Conservation (phyloP, 2,797 vertebrate genomes). For the Phalloptychus januarius region DNA sequence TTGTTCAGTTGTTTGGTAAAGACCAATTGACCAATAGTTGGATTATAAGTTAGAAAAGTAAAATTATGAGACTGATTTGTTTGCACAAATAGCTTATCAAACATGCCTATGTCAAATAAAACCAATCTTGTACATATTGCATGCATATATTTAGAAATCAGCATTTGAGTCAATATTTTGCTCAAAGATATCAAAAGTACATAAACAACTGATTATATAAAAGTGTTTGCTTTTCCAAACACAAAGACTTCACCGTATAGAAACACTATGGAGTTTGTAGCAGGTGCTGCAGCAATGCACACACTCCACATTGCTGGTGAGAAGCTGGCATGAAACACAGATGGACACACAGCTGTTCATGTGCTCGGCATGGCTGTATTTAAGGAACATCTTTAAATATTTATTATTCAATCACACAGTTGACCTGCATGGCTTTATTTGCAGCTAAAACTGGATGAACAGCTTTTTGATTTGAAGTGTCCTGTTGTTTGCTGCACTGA, state of each 20-base stretch:
- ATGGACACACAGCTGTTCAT: conserved; percentile 10
- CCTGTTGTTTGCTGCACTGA: conserved; percentile 53
- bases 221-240: not conserved
- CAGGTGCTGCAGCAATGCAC: not conserved
- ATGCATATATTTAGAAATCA: not conserved
- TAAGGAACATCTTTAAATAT: conserved; percentile 14
- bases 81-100: not conserved
- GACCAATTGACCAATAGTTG: not conserved
- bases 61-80: not conserved
- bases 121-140: not conserved
- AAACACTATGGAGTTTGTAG: not conserved
- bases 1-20: not conserved
- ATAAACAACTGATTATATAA: not conserved
- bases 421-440: conserved; percentile 17
- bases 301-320: not conserved
- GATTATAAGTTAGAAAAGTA: too few species aligned
- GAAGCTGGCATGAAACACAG: conserved; percentile 18
- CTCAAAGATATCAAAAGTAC: not conserved
- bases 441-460: conserved; percentile 36
- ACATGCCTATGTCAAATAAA: not conserved
- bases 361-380: not conserved
- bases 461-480: conserved; percentile 40
- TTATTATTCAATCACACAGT: conserved; percentile 14
- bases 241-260: not conserved
- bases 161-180: not conserved